Conservation (phyloP, 2,113 vertebrate genomes). For the Myiozetetes cayanensis region DNA sequence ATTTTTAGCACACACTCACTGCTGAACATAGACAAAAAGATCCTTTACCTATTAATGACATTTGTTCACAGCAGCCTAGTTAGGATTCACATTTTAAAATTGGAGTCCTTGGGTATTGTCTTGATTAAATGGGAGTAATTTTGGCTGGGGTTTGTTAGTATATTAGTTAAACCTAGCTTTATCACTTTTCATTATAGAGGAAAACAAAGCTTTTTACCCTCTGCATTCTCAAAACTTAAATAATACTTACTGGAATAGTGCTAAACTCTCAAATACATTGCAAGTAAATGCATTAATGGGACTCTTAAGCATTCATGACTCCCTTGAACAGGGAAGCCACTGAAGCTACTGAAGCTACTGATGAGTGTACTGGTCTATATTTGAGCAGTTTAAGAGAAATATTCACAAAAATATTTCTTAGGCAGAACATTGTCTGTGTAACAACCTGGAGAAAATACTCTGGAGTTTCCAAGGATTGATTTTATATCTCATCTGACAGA, state of each 20-base stretch:
- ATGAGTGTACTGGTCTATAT: fast-evolving
- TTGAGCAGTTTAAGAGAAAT: not conserved
- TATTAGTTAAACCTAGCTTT: not conserved
- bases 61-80: not conserved
- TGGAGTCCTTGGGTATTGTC: not conserved
- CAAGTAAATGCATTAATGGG: not conserved
- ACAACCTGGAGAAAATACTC: not conserved
- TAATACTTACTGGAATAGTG: not conserved
- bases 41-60: fast-evolving
- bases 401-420: not conserved
- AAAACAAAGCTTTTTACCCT: not conserved
- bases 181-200: not conserved
- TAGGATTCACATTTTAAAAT: not conserved
- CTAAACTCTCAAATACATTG: not conserved
- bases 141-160: not conserved
- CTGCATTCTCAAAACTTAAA: not conserved
- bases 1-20: not conserved
- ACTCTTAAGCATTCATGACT: not conserved
- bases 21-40: not conserved
- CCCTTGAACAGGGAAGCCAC: not conserved
- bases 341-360: not conserved
- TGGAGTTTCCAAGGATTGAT: not conserved
- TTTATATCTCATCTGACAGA: not conserved
- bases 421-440: not conserved
- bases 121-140: not conserved